Base-by-base conservation (phyloP, 2,797 vertebrate genomes). In the Mormyrus hasselquistii region DNA sequence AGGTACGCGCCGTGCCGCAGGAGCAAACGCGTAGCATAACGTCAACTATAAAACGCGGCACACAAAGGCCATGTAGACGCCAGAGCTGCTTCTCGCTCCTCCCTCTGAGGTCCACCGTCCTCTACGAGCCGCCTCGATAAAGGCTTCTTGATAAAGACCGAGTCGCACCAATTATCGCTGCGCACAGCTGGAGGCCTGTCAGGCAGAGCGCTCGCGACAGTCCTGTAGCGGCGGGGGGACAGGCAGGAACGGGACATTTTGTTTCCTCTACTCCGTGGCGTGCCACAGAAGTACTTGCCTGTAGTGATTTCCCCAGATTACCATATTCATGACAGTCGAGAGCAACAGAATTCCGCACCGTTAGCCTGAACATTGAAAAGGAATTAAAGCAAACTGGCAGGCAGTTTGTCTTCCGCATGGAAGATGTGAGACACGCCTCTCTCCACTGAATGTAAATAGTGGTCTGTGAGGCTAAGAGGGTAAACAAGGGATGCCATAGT, bases 251-350 rank as follows among this genome's bases (percentile, higher is more conserved):
- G 57, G 59, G 88, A 44, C 49, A 34, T 52, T 86, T 86, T 89
- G 88, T 88, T 95, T 95, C 94, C 96, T 94, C 92, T 93, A 93
- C 94, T 94, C 94, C 95, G 94, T 96, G 95, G 94, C 96, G 96
- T 96, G 96, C 94, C 96, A 96, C 96, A 96, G 95, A 96, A 96
- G 95, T 97, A 96, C 95, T 96, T 95, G 95, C 94, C 95, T 95
- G 93, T 95, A 47, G 88, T 95, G 95, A 97, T 97, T 97, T 96
- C 95, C 94, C 95, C 94, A 96, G 96, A 98, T 98, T 97, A 97
- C 94, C 96, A 97, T 97, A 97, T 96, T 97, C 95, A 96, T 97
- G 96, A 96, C 94, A 94, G 91, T 93, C 93, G 92, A 93, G 93
- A 96, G 94, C 93, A 94, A 96, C 95, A 95, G 95, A 94, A 94